Evolutionary conservation across 2,113 vertebrate species (phyloP).

Genomic region (Zootoca vivipara): DNA sequence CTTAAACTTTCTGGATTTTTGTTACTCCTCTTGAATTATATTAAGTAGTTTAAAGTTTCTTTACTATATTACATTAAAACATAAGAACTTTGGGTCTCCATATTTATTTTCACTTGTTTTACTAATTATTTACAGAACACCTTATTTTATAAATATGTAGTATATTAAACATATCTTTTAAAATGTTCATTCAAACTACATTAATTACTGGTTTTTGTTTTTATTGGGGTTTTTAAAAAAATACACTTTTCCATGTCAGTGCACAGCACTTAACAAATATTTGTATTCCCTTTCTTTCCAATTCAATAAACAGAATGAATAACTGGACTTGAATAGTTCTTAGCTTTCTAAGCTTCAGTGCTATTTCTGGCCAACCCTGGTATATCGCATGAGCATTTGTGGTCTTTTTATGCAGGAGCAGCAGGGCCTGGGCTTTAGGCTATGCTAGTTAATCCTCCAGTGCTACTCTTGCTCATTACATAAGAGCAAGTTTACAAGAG

Average conservation of each 20-base stretch:
- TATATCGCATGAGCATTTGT: neutral
- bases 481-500: neutral
- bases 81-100: slow-evolving; percentile 90
- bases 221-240: slow-evolving; percentile 73
- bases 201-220: slow-evolving; percentile 78
- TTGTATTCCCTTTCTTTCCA: slow-evolving; percentile 83
- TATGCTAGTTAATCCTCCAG: neutral
- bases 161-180: slow-evolving; percentile 78
- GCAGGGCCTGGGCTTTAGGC: too few species aligned
- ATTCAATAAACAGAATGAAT: slow-evolving; percentile 85
- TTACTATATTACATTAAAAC: slow-evolving; percentile 98
- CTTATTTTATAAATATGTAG: slow-evolving; percentile 82
- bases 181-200: slow-evolving; percentile 72
- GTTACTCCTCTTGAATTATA: slow-evolving; percentile 86
- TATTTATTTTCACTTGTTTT: slow-evolving; percentile 86
- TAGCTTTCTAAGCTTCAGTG: slow-evolving; percentile 68
- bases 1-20: slow-evolving; percentile 90
- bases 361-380: neutral
- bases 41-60: slow-evolving; percentile 85
- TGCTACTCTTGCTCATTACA: neutral
- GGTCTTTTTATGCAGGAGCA: neutral
- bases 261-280: slow-evolving; percentile 79
- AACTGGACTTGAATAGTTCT: slow-evolving; percentile 72
- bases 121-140: slow-evolving; percentile 83
- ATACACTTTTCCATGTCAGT: slow-evolving; percentile 78